Base-by-base conservation (phyloP, 2,113 vertebrate genomes). In the Muntiacus muntjak region DNA sequence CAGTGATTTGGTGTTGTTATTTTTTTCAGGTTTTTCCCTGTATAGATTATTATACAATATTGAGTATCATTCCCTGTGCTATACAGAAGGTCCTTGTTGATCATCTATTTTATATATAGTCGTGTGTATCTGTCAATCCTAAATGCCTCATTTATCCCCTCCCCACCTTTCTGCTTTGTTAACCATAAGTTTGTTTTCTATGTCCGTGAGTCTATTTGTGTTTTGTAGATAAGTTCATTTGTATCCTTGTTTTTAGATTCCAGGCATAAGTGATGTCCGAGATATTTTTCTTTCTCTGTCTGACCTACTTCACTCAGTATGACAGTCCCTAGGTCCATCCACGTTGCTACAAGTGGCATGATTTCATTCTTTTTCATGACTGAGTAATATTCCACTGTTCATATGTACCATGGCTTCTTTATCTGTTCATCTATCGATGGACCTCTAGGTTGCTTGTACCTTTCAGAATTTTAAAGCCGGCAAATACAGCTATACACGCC, bases 401-500 rank as follows among this genome's bases (percentile, higher is more conserved):
- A 50, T 47, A 19, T 16, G 17, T 1, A 19, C 45, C 2, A 10
- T 11, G 30, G 2, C 8, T 19, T 30, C 15, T 50, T 19, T 50
- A 47, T 50, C 28, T 45, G 19, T 12, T 33, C 16, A 15, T 81
- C 45, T 50, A 9, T 16, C 16, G 9, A 81, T 19, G 28, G 76
- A 47, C 28, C 33, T 4, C 1, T 79, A 19, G 76, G 2, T 79
- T 33, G 30, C 8, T 33, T 81, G 16, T 19, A 33, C 28, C 17
- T 82, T 88, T 23, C 36, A 43, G 19, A 2, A 1, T 16, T 30
- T 43, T 30, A 64, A 52, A 14, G 1, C 47, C 47, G 30, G 21
- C 8, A 14, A 55, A 43, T 1, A 1, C 64, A 26, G 19, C 6
- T 4, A 3, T 4, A 36, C 6, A 50, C 9, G 4, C 40, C 6